phyloP scores from a whole-genome alignment of 53 echinoderm and acorn worm species.

The Luidia sarsii region DNA sequence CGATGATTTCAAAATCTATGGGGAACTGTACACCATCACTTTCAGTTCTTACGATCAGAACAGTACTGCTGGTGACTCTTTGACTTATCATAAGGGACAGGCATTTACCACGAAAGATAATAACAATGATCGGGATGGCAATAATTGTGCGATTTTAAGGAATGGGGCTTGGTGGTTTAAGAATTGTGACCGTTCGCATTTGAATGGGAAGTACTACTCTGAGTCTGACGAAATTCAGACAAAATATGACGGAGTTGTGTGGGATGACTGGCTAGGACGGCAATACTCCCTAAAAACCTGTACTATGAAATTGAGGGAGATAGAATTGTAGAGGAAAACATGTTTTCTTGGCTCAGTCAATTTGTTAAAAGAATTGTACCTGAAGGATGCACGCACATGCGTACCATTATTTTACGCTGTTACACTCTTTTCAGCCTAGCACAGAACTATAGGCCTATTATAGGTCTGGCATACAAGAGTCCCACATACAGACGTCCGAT shows the following conservation, averaged over 20 bases:
- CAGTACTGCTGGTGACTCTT: neutral
- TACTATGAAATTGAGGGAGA: too few species aligned
- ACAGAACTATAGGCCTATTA: too few species aligned
- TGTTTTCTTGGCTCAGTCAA: too few species aligned
- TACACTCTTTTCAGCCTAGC: too few species aligned
- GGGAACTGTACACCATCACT: neutral
- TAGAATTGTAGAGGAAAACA: too few species aligned
- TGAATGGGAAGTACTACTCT: neutral
- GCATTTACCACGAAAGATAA: neutral
- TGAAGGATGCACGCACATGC: too few species aligned
- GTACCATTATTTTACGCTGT: too few species aligned
- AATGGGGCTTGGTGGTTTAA: conserved; percentile 1
- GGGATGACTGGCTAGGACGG: neutral
- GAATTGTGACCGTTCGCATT: neutral
- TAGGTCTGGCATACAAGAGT: too few species aligned
- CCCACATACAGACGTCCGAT: too few species aligned
- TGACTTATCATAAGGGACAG: neutral
- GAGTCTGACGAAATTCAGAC: too few species aligned
- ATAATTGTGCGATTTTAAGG: neutral
- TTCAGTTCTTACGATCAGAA: neutral
- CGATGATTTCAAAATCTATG: neutral
- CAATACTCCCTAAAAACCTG: neutral
- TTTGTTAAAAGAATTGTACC: too few species aligned
- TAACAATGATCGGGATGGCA: neutral
- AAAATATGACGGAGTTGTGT: neutral